Conservation (phyloP, 2,888 invertebrate species). For the Tetropium fuscum region DNA sequence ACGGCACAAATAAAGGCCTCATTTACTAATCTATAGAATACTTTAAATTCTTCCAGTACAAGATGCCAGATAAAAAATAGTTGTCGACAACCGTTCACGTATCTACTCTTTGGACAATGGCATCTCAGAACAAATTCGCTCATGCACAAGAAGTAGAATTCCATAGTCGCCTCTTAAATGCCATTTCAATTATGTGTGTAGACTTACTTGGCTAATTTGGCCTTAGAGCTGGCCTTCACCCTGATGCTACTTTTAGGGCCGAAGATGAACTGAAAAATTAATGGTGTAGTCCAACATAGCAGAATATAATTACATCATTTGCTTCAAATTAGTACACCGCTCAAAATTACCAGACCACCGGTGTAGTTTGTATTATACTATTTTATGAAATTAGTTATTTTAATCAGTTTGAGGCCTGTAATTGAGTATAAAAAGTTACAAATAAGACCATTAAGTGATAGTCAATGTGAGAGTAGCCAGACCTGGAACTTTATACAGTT, state of each 20-base stretch:
- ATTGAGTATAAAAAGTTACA: too few relatives aligned
- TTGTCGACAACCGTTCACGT: conserved; percentile 20
- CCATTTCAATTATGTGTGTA: conserved; percentile 40
- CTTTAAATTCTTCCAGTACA: conserved; percentile 6
- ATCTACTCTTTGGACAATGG: conserved; percentile 23
- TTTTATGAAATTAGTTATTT: too few relatives aligned
- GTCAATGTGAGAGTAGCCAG: too few relatives aligned
- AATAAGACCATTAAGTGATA: too few relatives aligned
- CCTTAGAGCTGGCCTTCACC: conserved; percentile 24
- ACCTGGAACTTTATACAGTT: too few relatives aligned
- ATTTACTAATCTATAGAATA: conserved; percentile 12
- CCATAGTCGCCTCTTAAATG: conserved; percentile 35
- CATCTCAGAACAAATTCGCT: conserved; percentile 28
- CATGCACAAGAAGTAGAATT: conserved; percentile 30
- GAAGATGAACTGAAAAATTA: too few relatives aligned
- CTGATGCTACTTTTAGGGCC: conserved; percentile 11
- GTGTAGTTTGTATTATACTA: too few relatives aligned
- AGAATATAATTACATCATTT: background rate
- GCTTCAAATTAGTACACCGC: too few relatives aligned
- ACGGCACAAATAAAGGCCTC: background rate
- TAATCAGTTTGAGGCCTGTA: too few relatives aligned
- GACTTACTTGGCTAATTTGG: conserved; percentile 36
- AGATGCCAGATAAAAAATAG: conserved; percentile 8
- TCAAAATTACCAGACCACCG: too few relatives aligned
- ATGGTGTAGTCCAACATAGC: too few relatives aligned